Evolutionary conservation across 2,797 vertebrate genomes (phyloP).

Genomic region (Heterohyrax brucei): DNA sequence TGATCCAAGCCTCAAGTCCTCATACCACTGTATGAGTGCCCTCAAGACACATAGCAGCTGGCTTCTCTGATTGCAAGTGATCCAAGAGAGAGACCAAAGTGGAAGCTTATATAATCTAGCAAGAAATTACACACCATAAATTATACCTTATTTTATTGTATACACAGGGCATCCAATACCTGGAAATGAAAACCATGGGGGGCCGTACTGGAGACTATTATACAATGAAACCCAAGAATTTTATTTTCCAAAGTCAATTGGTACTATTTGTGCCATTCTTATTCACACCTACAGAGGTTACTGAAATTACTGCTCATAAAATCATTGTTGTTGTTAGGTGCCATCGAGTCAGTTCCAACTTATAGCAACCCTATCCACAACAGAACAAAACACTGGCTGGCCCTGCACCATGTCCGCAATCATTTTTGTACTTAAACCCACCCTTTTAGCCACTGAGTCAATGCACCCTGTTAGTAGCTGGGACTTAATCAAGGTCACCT

Average conservation of each 20-base stretch:
- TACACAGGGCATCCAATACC: background rate
- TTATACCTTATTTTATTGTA: constrained; percentile 2
- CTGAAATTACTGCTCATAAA: constrained; percentile 36
- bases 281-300: background rate
- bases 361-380: too few relatives aligned
- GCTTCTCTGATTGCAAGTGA: background rate
- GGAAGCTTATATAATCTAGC: background rate
- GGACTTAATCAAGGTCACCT: too few relatives aligned
- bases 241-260: background rate
- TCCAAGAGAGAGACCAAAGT: background rate
- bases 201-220: background rate
- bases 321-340: too few relatives aligned
- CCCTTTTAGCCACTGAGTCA: too few relatives aligned
- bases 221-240: background rate
- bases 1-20: background rate
- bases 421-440: too few relatives aligned
- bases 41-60: background rate
- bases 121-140: background rate
- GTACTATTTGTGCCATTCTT: constrained; percentile 13
- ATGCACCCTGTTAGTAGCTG: too few relatives aligned
- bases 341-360: too few relatives aligned
- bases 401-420: too few relatives aligned
- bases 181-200: background rate
- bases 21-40: background rate
- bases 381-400: too few relatives aligned